These are phyloP conservation scores for Hyposoter didymator DNA, from an alignment of 2,888 invertebrate species.

Conservation along the genomic window DNA sequence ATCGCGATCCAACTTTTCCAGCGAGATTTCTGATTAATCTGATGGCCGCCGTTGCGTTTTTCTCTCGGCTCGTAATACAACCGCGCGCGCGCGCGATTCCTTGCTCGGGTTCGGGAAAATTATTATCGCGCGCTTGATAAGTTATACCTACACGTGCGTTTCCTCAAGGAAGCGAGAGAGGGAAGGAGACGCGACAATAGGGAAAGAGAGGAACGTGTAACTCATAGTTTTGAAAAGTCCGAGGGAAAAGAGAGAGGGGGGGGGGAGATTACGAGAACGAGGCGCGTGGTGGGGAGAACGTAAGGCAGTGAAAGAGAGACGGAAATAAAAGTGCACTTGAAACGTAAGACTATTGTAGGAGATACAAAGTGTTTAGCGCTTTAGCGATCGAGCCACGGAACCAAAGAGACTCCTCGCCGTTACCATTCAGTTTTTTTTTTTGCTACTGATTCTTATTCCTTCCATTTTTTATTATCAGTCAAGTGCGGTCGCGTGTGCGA, in stretches of 20 bases:
- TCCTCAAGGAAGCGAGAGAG: conserved; percentile 30
- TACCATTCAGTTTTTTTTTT: conserved; percentile 17
- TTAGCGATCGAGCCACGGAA: conserved; percentile 15
- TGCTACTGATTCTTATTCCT: conserved; percentile 3
- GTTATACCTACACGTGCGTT: conserved; percentile 53
- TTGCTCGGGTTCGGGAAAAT: neutral
- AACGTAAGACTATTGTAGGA: conserved; percentile 20
- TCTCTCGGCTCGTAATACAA: neutral
- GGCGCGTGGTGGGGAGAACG: neutral
- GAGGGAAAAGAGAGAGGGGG: neutral
- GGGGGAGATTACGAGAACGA: neutral
- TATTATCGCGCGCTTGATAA: conserved; percentile 22
- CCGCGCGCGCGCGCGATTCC: too few relatives aligned
- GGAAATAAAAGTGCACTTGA: conserved; percentile 25
- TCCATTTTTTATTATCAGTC: conserved; percentile 79
- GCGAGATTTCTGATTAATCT: neutral
- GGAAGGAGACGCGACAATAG: neutral
- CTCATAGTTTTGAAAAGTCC: neutral
- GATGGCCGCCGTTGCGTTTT: neutral
- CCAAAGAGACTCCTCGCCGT: neutral
- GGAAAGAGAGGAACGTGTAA: conserved; percentile 3
- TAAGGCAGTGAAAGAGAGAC: conserved; percentile 1
- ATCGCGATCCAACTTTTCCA: neutral
- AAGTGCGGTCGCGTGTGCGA: conserved; percentile 79
- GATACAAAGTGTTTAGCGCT: conserved; percentile 1